Conservation (phyloP, 2,113 vertebrate genomes). For the Globicephala melas region DNA sequence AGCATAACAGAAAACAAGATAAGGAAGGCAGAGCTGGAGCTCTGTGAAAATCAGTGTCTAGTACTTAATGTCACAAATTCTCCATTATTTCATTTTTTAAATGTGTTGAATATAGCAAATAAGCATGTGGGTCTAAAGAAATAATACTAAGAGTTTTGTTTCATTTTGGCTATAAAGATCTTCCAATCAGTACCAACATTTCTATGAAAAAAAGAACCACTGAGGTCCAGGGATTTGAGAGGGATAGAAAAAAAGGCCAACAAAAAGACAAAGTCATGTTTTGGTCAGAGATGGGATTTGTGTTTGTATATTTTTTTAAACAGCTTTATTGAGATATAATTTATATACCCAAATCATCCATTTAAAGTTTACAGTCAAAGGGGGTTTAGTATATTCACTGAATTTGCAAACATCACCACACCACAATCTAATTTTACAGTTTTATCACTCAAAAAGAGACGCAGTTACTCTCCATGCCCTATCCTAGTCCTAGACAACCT, state of each 20-base stretch:
- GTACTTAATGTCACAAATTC: neutral
- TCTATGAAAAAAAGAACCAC: neutral
- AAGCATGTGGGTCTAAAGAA: neutral
- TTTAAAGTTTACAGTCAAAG: neutral
- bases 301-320: neutral
- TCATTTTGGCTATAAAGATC: neutral
- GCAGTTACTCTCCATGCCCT: neutral
- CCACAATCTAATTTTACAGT: neutral
- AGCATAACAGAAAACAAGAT: neutral
- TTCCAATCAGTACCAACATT: neutral
- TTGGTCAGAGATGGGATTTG: neutral
- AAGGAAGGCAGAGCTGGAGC: neutral
- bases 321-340: neutral
- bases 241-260: neutral
- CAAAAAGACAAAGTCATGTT: neutral
- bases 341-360: neutral
- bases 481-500: neutral
- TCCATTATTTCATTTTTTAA: neutral
- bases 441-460: neutral
- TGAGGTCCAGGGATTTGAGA: neutral
- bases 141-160: neutral
- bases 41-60: neutral
- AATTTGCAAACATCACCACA: neutral
- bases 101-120: neutral
- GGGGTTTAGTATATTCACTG: neutral